These are phyloP conservation scores for Thermophis baileyi DNA, from an alignment of 2,113 vertebrate genomes.

Conservation along the genomic window DNA sequence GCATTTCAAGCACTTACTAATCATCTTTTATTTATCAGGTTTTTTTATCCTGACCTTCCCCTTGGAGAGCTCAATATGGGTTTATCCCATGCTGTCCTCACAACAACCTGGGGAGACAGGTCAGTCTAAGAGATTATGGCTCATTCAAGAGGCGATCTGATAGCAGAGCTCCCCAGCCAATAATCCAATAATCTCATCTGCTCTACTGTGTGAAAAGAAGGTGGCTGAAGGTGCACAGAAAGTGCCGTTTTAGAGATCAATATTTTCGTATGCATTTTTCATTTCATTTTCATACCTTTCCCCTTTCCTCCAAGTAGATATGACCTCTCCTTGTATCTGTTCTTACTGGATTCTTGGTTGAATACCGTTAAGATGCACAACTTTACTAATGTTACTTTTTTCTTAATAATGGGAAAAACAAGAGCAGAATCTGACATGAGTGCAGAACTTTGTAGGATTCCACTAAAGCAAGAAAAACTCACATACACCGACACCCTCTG, in stretches of 20 bases:
- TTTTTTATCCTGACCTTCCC: neutral
- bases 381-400: neutral
- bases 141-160: neutral
- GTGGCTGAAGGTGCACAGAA: too few species aligned
- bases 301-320: neutral
- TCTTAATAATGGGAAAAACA: neutral
- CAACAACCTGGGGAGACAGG: neutral
- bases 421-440: neutral
- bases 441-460: neutral
- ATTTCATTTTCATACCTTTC: neutral
- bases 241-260: neutral
- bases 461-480: neutral
- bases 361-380: neutral
- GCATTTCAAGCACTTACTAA: constrained; percentile 13
- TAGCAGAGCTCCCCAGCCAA: neutral
- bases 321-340: neutral
- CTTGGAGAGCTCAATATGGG: neutral
- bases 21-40: constrained; percentile 3
- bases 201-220: neutral
- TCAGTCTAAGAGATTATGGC: neutral
- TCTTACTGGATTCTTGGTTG: neutral
- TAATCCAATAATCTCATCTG: neutral
- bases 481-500: neutral
- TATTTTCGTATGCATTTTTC: neutral
- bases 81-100: neutral